These are phyloP conservation scores for Temnothorax longispinosus DNA, from an alignment of 1,140 invertebrate species.

Conservation along the genomic window DNA sequence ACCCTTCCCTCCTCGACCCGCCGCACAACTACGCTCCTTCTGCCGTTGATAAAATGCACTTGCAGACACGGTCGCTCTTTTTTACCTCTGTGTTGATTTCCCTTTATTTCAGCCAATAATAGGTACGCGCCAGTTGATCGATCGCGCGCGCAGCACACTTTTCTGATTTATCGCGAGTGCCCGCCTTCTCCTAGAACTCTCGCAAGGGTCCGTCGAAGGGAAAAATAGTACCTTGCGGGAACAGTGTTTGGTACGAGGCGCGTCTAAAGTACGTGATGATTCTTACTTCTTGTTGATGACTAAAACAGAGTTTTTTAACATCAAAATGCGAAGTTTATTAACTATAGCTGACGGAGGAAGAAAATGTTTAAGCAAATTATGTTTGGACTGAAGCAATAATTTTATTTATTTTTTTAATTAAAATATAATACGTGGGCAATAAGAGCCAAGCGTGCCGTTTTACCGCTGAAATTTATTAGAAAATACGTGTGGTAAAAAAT, in stretches of 20 bases:
- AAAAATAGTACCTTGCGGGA: constrained; percentile 26
- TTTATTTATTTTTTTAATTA: neutral
- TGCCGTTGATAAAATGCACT: constrained; percentile 80
- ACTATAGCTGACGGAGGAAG: neutral
- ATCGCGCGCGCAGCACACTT: constrained; percentile 72
- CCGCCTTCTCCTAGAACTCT: neutral
- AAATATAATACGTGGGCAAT: too few relatives aligned
- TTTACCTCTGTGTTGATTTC: constrained; percentile 72
- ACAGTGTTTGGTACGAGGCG: neutral
- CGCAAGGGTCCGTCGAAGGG: neutral
- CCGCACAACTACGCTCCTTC: constrained; percentile 62
- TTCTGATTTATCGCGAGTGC: constrained; percentile 75
- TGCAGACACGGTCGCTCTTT: constrained; percentile 68
- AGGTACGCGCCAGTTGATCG: constrained; percentile 75
- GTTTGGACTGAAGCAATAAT: neutral
- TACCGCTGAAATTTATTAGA: too few relatives aligned
- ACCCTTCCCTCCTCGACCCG: constrained; percentile 21
- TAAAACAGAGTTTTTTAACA: neutral
- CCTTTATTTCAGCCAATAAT: constrained; percentile 79
- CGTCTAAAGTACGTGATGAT: constrained; percentile 20
- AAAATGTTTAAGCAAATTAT: neutral
- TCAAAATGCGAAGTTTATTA: neutral
- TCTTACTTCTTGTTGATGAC: neutral
- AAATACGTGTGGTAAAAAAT: too few relatives aligned
- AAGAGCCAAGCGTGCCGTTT: too few relatives aligned